phyloP scores from a whole-genome alignment of 2,113 vertebrate genomes.

The Antennarius striatus region DNA sequence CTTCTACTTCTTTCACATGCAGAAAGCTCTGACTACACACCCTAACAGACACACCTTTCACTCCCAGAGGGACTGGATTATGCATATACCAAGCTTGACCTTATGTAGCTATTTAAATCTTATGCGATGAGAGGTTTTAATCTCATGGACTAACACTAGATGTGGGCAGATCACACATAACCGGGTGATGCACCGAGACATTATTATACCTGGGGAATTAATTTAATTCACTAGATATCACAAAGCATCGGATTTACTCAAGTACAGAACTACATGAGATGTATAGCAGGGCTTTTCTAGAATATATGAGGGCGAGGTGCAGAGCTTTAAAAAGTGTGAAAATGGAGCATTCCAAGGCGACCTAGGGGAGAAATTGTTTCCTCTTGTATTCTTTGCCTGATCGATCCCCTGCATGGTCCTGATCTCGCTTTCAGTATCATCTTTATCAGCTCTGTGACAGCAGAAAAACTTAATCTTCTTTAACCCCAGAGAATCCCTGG shows the following conservation, averaged over 20 bases:
- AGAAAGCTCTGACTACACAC: conserved; percentile 28
- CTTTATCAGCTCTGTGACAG: too few species aligned
- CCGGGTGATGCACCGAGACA: conserved; percentile 30
- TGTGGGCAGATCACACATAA: conserved; percentile 38
- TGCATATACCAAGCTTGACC: conserved; percentile 34
- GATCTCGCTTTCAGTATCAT: too few species aligned
- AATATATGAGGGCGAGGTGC: too few species aligned
- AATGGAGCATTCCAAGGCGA: too few species aligned
- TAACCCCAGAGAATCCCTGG: too few species aligned
- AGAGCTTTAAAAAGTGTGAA: too few species aligned
- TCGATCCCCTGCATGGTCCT: too few species aligned
- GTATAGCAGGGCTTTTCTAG: background rate
- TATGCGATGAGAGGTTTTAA: conserved; percentile 47
- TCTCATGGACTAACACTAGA: conserved; percentile 34
- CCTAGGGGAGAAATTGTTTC: too few species aligned
- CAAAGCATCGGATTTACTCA: conserved; percentile 21
- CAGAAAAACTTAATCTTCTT: too few species aligned
- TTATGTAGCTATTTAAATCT: conserved; percentile 51
- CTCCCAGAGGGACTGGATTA: conserved; percentile 25
- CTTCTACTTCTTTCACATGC: conserved; percentile 22
- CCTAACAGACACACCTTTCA: conserved; percentile 23
- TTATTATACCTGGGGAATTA: conserved; percentile 46
- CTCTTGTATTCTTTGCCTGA: too few species aligned
- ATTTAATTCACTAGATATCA: conserved; percentile 23
- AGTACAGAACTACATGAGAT: conserved; percentile 1